Base-by-base conservation (phyloP, 1,140 invertebrate species). In the Vollenhovia emeryi region DNA sequence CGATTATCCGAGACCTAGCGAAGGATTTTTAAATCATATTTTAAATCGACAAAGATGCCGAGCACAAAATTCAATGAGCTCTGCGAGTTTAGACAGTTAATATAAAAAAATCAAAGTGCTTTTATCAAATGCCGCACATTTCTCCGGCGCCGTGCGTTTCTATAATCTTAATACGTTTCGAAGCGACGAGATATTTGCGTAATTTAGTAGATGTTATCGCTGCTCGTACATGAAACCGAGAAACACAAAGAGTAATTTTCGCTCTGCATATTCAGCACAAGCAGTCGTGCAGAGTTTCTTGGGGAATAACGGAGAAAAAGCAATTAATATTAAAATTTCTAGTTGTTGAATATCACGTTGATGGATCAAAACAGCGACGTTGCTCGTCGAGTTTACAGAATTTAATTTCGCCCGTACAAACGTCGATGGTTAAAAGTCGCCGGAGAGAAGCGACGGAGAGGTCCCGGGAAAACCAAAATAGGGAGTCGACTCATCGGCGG, bases 401-500 rank as follows among this genome's bases (percentile, higher is more conserved):
- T 73, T 33, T 33, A 73, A 73, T 68, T 68, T 78, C 15, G 30
- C 21, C n/a, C n/a, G 30, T 21, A 18, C 24, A 18, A 21, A 55
- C 15, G 15, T 13, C 15, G 36, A 45, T 21, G 18, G 40, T 40
- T 33, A 36, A 66, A 50, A 66, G 30, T 66, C n/a, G 40, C 2
- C 36, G 21, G 27, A 4, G 18, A n/a, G 9, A 57, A 71, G 6
- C 50, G 36, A 55, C 21, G 21, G 40, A 27, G 24, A 71, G 66
- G 36, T 68, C 4, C 66, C 36, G 64, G 64, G 18, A 18, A 55
- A 69, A 76, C 33, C 36, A 80, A 88, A 85, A 76, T 68, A 52
- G 36, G n/a, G 69, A 55, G 33, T 7, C 30, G 27, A 33, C 36
- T 45, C 68, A 66, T 80, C 68, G 83, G 52, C 55, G 74, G 62